Evolutionary conservation across 1,140 invertebrate genomes (phyloP).

Genomic region (Neoseiulus cucumeris): DNA sequence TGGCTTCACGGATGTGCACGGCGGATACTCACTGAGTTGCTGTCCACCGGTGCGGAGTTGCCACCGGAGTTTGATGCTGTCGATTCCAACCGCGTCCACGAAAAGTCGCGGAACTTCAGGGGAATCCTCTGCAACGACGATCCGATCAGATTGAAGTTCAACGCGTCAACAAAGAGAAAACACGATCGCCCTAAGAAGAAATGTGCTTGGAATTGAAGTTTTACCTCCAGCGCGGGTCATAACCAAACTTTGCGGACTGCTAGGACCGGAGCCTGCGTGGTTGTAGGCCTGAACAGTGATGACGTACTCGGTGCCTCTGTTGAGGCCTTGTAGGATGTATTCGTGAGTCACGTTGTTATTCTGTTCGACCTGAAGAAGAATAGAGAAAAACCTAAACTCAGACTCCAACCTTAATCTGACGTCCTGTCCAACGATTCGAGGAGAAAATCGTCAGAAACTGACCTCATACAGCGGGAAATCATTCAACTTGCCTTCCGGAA

Average conservation of each 20-base stretch:
- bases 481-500: slow-evolving; percentile 17
- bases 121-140: neutral
- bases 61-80: neutral
- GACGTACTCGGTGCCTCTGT: slow-evolving; percentile 20
- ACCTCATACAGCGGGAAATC: no score
- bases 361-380: neutral
- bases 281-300: slow-evolving; percentile 22
- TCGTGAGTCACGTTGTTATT: slow-evolving; percentile 17
- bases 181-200: no score
- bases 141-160: no score
- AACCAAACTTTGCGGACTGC: neutral
- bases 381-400: no score
- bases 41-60: slow-evolving; percentile 8
- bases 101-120: neutral
- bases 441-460: no score
- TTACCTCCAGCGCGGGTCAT: neutral
- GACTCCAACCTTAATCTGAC: neutral
- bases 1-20: no score
- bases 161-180: no score
- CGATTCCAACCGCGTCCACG: neutral
- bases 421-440: slow-evolving; percentile 12
- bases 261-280: slow-evolving; percentile 20
- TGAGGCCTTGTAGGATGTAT: slow-evolving; percentile 18
- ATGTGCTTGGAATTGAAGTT: no score
- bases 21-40: neutral